A percentile compares a stretch with the other conserved stretches of the same genome.
Conservation (phyloP, 2,888 invertebrate species). For the Hypselothyrea guttata region DNA sequence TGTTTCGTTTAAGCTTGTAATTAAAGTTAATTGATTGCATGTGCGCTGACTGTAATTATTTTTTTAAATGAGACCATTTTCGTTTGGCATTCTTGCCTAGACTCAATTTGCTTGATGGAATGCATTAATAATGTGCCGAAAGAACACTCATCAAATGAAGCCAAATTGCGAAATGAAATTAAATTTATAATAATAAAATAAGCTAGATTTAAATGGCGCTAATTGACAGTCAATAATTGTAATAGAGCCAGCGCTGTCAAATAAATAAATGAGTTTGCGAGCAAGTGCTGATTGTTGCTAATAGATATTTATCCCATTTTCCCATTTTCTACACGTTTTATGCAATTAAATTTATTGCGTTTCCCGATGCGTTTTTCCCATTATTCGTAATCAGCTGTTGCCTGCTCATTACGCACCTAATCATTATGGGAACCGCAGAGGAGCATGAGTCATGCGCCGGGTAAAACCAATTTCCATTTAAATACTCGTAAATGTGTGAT, state of each 20-base stretch:
- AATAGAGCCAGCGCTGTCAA: too few species aligned
- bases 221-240: not conserved
- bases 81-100: too few species aligned
- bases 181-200: not conserved
- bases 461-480: conserved; percentile 35
- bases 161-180: too few species aligned
- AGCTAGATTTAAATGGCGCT: not conserved
- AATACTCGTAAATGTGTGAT: conserved; percentile 24
- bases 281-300: conserved; percentile 1
- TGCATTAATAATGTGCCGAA: not conserved
- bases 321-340: conserved; percentile 10
- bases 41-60: conserved; percentile 7
- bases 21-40: conserved; percentile 22
- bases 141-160: too few species aligned
- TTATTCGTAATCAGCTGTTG: conserved; percentile 8
- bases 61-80: not conserved
- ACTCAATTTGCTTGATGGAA: not conserved
- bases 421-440: not conserved
- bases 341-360: conserved; percentile 20
- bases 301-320: conserved; percentile 11
- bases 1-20: not conserved
- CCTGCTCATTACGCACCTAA: conserved; percentile 11
- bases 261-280: too few species aligned
- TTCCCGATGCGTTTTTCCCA: conserved; percentile 3
- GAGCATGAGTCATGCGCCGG: not conserved